Conservation (phyloP, 2,797 vertebrate species). For the Coranthus polyacanthus region DNA sequence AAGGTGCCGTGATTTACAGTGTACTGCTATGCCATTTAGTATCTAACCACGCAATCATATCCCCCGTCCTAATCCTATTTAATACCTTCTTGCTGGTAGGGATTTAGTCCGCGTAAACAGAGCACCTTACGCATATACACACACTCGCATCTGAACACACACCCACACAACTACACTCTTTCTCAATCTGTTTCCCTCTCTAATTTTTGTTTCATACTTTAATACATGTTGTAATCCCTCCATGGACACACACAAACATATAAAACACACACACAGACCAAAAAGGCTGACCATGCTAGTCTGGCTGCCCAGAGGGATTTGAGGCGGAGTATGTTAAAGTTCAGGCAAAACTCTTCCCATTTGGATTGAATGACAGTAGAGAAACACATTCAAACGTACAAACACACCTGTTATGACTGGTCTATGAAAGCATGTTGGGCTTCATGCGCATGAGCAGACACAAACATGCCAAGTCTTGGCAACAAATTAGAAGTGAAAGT, state of each 20-base stretch:
- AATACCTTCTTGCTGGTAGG: conserved; percentile 82
- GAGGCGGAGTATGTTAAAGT: conserved; percentile 22
- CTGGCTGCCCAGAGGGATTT: conserved; percentile 2
- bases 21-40: conserved; percentile 74
- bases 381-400: conserved; percentile 10
- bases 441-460: conserved; percentile 44
- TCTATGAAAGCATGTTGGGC: conserved; percentile 22
- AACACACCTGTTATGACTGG: conserved; percentile 53
- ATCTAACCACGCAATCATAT: conserved; percentile 81
- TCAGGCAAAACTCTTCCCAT: conserved; percentile 35
- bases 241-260: conserved; percentile 27
- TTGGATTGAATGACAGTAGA: conserved; percentile 26
- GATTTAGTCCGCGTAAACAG: conserved; percentile 81
- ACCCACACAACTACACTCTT: conserved; percentile 51
- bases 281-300: conserved; percentile 37
- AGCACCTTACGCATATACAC: conserved; percentile 67
- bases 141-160: conserved; percentile 33
- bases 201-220: conserved; percentile 65
- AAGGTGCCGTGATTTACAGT: conserved; percentile 78
- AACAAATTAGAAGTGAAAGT: conserved; percentile 41
- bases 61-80: conserved; percentile 78
- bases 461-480: conserved; percentile 50
- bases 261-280: conserved; percentile 14
- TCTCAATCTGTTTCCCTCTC: conserved; percentile 63
- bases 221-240: conserved; percentile 51